Base-by-base conservation (phyloP, 2,113 vertebrate genomes). In the Sander lucioperca region DNA sequence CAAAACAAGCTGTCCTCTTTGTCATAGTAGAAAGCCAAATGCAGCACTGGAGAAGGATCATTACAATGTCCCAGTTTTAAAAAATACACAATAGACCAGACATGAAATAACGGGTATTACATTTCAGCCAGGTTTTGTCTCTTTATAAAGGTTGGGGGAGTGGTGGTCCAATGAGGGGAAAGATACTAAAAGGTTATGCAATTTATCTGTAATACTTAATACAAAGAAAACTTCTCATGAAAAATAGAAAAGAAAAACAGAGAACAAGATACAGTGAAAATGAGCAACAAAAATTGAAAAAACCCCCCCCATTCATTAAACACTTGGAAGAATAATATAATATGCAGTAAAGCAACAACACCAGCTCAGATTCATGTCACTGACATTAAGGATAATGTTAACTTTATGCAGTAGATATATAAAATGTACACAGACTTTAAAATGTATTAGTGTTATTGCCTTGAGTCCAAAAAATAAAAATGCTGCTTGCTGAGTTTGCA, bases 41-140 rank as follows among this genome's bases (percentile, higher is more conserved):
- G 36, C 30, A 47, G 51, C 3, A 43, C 59, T 67, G 47, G 6
- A 65, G 16, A 33, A 45, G 5, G 2, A 77, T 80, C 33, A 27
- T 21, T 51, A 64, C 72, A 19, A 58, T 47, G 50, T 2, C 73
- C 81, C 13, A 78, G 57, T 75, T 83, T 82, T 43, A 66, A 39
- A 83, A 48, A 50, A 36, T 9, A 67, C 64, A 80, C 30, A 79
- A 74, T 11, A 68, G 83, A 71, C 6, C 43, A n/a, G 19, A 67
- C 12, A 39, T 21, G 59, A 30, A 59, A 82, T 57, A 62, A 77
- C 16, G 3, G 54, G 84, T 62, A 27, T 91, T 33, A 54, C 3
- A 81, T 93, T 86, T 82, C 88, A 90, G 30, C 14, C 25, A 66
- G 82, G 56, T 45, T 86, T 87, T 69, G 63, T 54, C 48, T 83